Base-by-base conservation (phyloP, 1,140 invertebrate species). In the Philopotamus ludificatus region DNA sequence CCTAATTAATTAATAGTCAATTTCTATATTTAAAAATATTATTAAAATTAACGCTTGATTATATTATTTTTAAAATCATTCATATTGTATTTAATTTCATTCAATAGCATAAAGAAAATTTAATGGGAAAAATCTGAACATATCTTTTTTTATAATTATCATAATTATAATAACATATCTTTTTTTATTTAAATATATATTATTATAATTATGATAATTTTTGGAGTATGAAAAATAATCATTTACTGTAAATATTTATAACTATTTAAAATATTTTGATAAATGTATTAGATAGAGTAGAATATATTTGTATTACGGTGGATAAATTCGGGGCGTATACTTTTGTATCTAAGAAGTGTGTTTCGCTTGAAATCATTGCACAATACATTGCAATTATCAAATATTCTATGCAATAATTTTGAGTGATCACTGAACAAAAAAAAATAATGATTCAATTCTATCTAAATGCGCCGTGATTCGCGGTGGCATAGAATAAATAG, bases 201-300 rank as follows among this genome's bases (percentile, higher is more conserved):
- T n/a, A n/a, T n/a, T n/a, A n/a, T n/a, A 66, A 54, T 54, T 55
- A 44, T 60, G 45, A 39, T 59, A 59, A 60, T 22, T 66, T 26
- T 50, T 22, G 28, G 51, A 67, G 62, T 55, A 26, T 45, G 49
- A n/a, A n/a, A n/a, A n/a, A n/a, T 51, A 59, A 58, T 42, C 60
- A 66, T 53, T 63, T 51, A 59, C 28, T 70, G 64, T 70, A 66
- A 51, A 64, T 69, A 66, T 53, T 34, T 41, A 61, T 12, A 58
- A 68, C 41, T 63, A 68, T 42, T 67, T 59, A 34, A 68, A 50
- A 70, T 70, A 63, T 63, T 65, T 70, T 70, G 64, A 70, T 70
- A 66, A 66, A 51, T 70, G 63, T 70, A 63, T 66, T 70, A 70
- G n/a, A n/a, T n/a, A n/a, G 63, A 70, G 57, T 70, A 70, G 64